Conservation (phyloP, 2,113 vertebrate genomes). For the Lamprologus tigripictilis region DNA sequence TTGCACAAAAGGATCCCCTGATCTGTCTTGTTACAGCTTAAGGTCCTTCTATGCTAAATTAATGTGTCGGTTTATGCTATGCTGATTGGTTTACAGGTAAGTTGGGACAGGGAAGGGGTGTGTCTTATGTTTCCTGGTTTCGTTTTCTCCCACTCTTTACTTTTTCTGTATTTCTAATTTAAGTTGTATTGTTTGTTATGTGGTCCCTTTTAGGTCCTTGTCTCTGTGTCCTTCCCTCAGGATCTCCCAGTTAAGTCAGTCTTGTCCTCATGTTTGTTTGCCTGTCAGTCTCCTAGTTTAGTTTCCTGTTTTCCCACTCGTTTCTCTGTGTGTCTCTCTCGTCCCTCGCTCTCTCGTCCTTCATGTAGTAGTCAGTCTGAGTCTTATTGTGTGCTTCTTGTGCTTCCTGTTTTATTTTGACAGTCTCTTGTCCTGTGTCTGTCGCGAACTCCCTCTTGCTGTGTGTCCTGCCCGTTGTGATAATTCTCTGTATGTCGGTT, state of each 20-base stretch:
- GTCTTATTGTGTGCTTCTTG: neutral
- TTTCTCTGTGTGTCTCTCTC: neutral
- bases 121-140: neutral
- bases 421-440: neutral
- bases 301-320: neutral
- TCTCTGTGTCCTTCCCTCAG: neutral
- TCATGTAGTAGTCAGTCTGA: neutral
- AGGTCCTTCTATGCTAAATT: neutral
- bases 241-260: neutral
- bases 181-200: neutral
- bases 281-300: neutral
- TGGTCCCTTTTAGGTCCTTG: neutral
- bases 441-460: rapidly evolving
- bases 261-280: neutral
- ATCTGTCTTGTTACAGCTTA: neutral
- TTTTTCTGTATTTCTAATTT: neutral
- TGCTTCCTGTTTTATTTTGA: neutral
- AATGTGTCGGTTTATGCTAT: neutral
- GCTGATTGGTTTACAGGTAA: neutral
- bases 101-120: neutral
- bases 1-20: neutral
- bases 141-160: neutral
- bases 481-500: neutral
- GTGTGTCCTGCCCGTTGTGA: neutral
- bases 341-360: neutral